These are phyloP conservation scores for Neria commutata DNA, from an alignment of 2,888 invertebrate species.

Conservation along the genomic window DNA sequence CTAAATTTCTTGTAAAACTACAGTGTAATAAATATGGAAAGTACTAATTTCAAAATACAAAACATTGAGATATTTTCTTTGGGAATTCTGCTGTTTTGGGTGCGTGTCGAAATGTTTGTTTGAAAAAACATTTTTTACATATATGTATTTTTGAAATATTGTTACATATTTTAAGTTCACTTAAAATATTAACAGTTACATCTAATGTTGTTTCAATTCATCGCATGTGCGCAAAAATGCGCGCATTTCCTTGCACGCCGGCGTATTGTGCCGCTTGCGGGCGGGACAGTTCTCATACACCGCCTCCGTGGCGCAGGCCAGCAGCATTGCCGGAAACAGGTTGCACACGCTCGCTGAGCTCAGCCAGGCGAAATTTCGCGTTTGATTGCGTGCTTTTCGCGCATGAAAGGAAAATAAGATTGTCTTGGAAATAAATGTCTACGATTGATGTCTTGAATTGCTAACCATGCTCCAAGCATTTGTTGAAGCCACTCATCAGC, in stretches of 20 bases:
- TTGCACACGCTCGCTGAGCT: slow-evolving; percentile 34
- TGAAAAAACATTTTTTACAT: too few relatives aligned
- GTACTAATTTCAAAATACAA: too few relatives aligned
- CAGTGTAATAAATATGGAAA: too few relatives aligned
- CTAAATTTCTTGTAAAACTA: too few relatives aligned
- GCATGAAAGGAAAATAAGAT: neutral
- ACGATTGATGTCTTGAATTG: neutral
- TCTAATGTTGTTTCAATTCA: slow-evolving; percentile 11
- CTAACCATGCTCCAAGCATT: slow-evolving; percentile 12
- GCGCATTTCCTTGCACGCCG: slow-evolving; percentile 36
- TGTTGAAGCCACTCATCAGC: slow-evolving; percentile 9
- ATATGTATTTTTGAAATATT: too few relatives aligned
- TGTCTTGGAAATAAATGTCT: neutral
- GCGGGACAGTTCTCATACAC: slow-evolving; percentile 41
- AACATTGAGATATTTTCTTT: too few relatives aligned
- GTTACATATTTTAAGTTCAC: too few relatives aligned
- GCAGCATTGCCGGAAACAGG: slow-evolving; percentile 36
- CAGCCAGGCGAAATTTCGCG: slow-evolving; percentile 37
- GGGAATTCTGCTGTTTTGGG: too few relatives aligned
- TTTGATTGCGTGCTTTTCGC: neutral
- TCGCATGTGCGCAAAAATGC: slow-evolving; percentile 35
- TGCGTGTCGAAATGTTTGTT: too few relatives aligned
- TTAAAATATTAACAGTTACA: too few relatives aligned
- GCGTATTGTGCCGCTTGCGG: slow-evolving; percentile 38
- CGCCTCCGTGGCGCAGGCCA: slow-evolving; percentile 38